phyloP scores from a whole-genome alignment of 2,888 invertebrate genomes.

The Volucella zonaria region DNA sequence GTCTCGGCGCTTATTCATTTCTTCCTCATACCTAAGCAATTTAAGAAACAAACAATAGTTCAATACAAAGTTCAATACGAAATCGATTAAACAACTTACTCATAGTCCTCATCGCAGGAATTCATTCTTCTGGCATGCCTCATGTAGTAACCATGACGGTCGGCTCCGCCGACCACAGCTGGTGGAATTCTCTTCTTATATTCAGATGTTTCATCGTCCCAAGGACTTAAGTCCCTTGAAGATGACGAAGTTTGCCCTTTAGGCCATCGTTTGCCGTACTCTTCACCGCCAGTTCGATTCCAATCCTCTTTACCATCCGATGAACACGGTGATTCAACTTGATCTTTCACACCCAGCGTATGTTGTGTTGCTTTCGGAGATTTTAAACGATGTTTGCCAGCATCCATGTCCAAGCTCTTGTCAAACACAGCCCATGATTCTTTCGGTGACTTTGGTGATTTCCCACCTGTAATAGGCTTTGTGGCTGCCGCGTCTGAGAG shows the following conservation, averaged over 20 bases:
- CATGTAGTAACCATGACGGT: slow-evolving; percentile 83
- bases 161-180: slow-evolving; percentile 72
- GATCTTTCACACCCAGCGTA: slow-evolving; percentile 73
- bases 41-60: background rate
- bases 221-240: slow-evolving; percentile 90
- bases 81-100: slow-evolving; percentile 83
- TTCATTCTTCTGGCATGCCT: slow-evolving; percentile 83
- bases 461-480: slow-evolving; percentile 58
- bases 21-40: slow-evolving; percentile 81
- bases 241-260: slow-evolving; percentile 88
- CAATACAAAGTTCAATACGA: background rate
- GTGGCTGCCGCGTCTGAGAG: slow-evolving; percentile 51
- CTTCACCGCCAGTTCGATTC: slow-evolving; percentile 78
- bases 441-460: slow-evolving; percentile 76
- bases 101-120: slow-evolving; percentile 89
- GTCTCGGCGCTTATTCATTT: slow-evolving; percentile 78
- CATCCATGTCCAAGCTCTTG: slow-evolving; percentile 76
- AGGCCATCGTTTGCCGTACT: slow-evolving; percentile 82
- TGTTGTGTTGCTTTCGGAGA: slow-evolving; percentile 45
- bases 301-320: slow-evolving; percentile 89
- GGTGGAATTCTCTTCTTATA: slow-evolving; percentile 82
- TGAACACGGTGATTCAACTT: slow-evolving; percentile 89
- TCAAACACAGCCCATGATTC: slow-evolving; percentile 86
- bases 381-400: slow-evolving; percentile 70
- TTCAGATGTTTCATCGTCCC: slow-evolving; percentile 89